Conservation (phyloP, 2,113 vertebrate species). For the Aix galericulata region DNA sequence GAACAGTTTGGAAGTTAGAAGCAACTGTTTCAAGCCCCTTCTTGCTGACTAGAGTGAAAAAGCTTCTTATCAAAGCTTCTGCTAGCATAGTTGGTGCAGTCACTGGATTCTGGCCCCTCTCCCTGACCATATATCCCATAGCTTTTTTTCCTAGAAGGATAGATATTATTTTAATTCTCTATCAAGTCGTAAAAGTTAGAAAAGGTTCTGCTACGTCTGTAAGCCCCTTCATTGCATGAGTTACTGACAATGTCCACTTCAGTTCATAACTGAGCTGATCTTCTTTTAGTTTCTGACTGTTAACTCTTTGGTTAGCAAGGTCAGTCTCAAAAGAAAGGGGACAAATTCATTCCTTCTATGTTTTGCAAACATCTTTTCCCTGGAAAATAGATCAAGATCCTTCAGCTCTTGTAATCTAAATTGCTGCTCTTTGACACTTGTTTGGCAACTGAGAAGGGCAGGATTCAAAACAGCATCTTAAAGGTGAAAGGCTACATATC, state of each 20-base stretch:
- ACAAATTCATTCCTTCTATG: not conserved
- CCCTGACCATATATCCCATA: not conserved
- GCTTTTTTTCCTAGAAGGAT: not conserved
- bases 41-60: not conserved
- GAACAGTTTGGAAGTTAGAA: not conserved
- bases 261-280: not conserved
- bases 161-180: not conserved
- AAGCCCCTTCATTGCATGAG: not conserved
- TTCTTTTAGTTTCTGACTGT: not conserved
- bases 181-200: not conserved
- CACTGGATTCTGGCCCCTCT: not conserved
- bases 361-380: not conserved
- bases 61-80: not conserved
- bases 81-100: not conserved
- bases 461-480: conserved; percentile 50
- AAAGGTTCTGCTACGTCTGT: not conserved
- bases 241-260: not conserved
- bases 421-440: conserved; percentile 46
- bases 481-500: conserved; percentile 69
- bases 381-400: conserved; percentile 12
- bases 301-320: not conserved
- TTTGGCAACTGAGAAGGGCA: conserved; percentile 33
- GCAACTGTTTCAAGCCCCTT: not conserved
- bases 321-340: not conserved
- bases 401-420: not conserved